Conservation (phyloP, 1,140 invertebrate species). For the Sipha flava region DNA sequence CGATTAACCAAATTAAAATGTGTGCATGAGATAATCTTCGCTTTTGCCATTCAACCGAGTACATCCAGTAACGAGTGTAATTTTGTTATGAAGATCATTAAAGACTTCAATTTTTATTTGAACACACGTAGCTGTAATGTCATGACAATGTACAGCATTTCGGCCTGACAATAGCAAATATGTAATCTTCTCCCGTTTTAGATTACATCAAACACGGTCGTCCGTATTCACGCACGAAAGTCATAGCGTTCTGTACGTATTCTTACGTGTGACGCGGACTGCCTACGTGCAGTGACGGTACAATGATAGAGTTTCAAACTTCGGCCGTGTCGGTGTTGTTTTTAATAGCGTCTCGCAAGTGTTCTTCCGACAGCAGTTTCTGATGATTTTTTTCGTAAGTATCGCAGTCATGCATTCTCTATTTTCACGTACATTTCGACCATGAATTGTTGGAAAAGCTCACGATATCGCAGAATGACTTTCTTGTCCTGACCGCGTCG, state of each 20-base stretch:
- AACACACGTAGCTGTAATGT: not conserved
- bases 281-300: constrained; percentile 44
- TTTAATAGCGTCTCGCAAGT: constrained; percentile 37
- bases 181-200: not conserved
- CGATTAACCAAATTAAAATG: too few species aligned
- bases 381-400: constrained; percentile 40
- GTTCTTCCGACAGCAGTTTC: constrained; percentile 40
- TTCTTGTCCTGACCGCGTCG: too few species aligned
- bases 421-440: constrained; percentile 44
- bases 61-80: too few species aligned
- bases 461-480: not conserved
- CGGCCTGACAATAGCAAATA: not conserved
- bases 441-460: constrained; percentile 35
- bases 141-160: not conserved
- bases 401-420: constrained; percentile 42
- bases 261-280: constrained; percentile 47
- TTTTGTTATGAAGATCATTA: too few species aligned
- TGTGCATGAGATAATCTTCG: too few species aligned
- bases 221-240: constrained; percentile 47
- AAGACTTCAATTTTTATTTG: not conserved
- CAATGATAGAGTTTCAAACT: constrained; percentile 34
- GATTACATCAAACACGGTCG: constrained; percentile 38
- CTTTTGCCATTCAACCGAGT: too few species aligned
- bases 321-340: constrained; percentile 10
- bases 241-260: constrained; percentile 47